A percentile compares a stretch with the other conserved stretches of the same genome.
phyloP scores from a whole-genome alignment of 2,797 vertebrate genomes.

The Champsocephalus esox region DNA sequence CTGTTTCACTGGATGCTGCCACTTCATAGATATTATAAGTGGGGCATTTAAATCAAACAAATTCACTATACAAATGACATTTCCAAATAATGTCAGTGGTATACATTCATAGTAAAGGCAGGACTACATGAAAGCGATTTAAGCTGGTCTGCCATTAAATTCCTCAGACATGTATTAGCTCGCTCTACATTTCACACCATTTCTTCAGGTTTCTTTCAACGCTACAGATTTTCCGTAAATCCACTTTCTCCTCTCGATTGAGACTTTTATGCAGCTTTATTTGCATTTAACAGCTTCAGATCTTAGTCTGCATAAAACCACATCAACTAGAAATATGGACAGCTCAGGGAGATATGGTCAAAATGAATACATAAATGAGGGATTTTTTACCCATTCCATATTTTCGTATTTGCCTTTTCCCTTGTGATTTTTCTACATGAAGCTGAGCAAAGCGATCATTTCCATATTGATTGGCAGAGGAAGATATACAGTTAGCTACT shows the following conservation, averaged over 20 bases:
- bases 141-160: background rate
- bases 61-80: background rate
- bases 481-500: conserved; percentile 23
- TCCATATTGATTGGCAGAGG: conserved; percentile 47
- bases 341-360: conserved; percentile 11
- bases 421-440: conserved; percentile 32
- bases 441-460: conserved; percentile 47
- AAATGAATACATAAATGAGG: conserved; percentile 45
- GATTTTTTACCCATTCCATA: background rate
- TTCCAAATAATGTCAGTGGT: background rate
- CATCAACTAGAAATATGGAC: conserved; percentile 36
- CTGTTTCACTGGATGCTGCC: background rate
- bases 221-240: background rate
- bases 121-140: background rate
- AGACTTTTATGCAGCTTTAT: background rate
- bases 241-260: background rate
- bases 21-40: background rate
- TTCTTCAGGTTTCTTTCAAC: background rate
- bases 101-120: background rate
- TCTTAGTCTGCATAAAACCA: conserved; percentile 37
- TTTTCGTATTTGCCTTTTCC: conserved; percentile 35
- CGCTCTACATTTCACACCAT: background rate
- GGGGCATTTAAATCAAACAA: background rate
- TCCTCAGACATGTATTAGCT: background rate
- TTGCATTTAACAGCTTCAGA: conserved; percentile 27